Evolutionary conservation across 2,797 vertebrate species (phyloP).

Genomic region (Botia almorhae): DNA sequence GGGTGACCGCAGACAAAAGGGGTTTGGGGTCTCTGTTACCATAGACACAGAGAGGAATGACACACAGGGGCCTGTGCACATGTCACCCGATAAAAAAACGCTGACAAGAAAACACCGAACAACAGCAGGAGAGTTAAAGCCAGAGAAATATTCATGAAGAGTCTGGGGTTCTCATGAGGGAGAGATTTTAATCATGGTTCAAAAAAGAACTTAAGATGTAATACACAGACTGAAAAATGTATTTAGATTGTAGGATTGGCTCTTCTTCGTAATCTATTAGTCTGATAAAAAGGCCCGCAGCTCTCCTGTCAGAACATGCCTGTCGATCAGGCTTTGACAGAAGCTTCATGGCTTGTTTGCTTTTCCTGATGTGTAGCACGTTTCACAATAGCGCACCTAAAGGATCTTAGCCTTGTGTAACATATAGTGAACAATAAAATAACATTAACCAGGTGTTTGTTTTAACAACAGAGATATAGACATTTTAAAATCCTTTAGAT

Average conservation of each 20-base stretch:
- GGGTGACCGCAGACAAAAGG: slow-evolving; percentile 38
- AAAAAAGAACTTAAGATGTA: background rate
- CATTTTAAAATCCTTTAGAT: slow-evolving; percentile 1
- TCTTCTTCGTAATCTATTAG: slow-evolving; percentile 59
- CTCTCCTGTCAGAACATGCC: slow-evolving; percentile 64
- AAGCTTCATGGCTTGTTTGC: slow-evolving; percentile 56
- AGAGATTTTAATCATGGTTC: slow-evolving; percentile 40
- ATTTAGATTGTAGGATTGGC: slow-evolving; percentile 3
- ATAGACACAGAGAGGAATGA: slow-evolving; percentile 74
- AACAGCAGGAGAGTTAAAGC: slow-evolving; percentile 31
- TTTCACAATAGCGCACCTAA: slow-evolving; percentile 27
- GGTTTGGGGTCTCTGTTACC: slow-evolving; percentile 55
- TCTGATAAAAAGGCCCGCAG: slow-evolving; percentile 37
- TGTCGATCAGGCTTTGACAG: slow-evolving; percentile 58
- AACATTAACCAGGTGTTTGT: background rate
- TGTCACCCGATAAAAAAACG: slow-evolving; percentile 56
- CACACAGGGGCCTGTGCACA: slow-evolving; percentile 56
- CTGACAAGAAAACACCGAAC: slow-evolving; percentile 49
- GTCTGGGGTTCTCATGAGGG: slow-evolving; percentile 15
- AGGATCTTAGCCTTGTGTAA: slow-evolving; percentile 22
- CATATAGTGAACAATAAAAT: background rate
- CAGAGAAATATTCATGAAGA: background rate
- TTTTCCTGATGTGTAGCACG: slow-evolving; percentile 58
- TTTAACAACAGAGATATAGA: slow-evolving; percentile 1
- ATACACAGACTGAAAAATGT: slow-evolving; percentile 19